These are phyloP conservation scores for Sericinus montela DNA, from an alignment of 2,888 invertebrate species.

Conservation along the genomic window DNA sequence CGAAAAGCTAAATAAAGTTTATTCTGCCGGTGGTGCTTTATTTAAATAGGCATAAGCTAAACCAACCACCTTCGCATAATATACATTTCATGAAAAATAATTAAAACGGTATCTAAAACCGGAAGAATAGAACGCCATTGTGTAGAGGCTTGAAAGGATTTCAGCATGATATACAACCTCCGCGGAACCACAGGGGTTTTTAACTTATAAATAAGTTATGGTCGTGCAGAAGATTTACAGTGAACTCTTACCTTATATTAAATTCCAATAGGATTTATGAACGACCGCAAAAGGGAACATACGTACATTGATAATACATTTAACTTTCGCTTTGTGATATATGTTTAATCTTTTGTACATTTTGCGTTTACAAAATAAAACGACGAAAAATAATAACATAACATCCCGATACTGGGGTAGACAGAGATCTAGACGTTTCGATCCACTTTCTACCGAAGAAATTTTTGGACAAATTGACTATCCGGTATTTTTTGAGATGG, in stretches of 20 bases:
- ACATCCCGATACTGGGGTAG: too few relatives aligned
- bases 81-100: constrained; percentile 10
- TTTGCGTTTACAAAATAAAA: too few relatives aligned
- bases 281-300: constrained; percentile 1
- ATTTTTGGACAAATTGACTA: too few relatives aligned
- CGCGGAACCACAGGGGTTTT: constrained; percentile 47
- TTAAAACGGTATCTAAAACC: constrained; percentile 17
- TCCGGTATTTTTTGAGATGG: too few relatives aligned
- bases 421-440: too few relatives aligned
- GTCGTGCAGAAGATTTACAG: constrained; percentile 46
- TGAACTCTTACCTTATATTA: constrained; percentile 54
- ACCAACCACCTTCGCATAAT: constrained; percentile 1
- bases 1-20: too few relatives aligned
- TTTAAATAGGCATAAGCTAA: too few relatives aligned
- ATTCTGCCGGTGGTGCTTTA: too few relatives aligned
- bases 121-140: constrained; percentile 30
- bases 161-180: constrained; percentile 43
- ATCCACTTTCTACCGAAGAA: too few relatives aligned
- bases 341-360: too few relatives aligned
- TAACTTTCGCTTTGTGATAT: too few relatives aligned
- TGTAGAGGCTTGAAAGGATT: constrained; percentile 41
- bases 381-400: too few relatives aligned
- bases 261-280: constrained; percentile 60
- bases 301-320: not conserved
- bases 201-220: constrained; percentile 58